A percentile compares a stretch with the other conserved stretches of the same genome.
Evolutionary conservation across 2,888 invertebrate genomes (phyloP).

Genomic region (Andrena trimmerana): DNA sequence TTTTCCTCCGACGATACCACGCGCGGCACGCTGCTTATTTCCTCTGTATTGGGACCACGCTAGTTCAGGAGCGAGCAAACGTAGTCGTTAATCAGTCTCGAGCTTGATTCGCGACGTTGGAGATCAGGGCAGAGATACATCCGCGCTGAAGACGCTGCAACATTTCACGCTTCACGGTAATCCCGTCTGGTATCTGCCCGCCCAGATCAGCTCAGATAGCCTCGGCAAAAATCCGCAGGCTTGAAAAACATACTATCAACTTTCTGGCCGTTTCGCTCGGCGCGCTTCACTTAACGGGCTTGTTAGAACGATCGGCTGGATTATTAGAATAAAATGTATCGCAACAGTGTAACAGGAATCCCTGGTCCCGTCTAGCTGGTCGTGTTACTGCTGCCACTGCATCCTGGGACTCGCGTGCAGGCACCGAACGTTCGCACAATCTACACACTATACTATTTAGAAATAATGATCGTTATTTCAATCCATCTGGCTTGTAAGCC

Average conservation of each 20-base stretch:
- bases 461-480: no score
- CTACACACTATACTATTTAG: neutral
- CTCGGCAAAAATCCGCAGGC: neutral
- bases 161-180: neutral
- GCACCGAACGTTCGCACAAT: neutral
- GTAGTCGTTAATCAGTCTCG: neutral
- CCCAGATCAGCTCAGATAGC: neutral
- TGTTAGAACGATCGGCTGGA: slow-evolving; percentile 21
- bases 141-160: neutral
- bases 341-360: slow-evolving; percentile 26
- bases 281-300: slow-evolving; percentile 18
- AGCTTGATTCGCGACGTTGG: neutral
- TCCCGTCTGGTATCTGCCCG: neutral
- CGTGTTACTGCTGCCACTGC: slow-evolving; percentile 21
- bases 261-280: neutral
- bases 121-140: neutral
- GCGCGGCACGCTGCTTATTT: neutral
- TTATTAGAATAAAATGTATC: slow-evolving; percentile 23
- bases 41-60: no score
- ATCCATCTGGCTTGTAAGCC: no score
- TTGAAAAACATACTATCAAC: neutral
- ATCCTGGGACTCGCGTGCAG: neutral
- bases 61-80: neutral
- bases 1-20: slow-evolving; percentile 17
- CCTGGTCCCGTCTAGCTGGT: neutral